Base-by-base conservation (phyloP, 2,113 vertebrate species). In the Bucco capensis region DNA sequence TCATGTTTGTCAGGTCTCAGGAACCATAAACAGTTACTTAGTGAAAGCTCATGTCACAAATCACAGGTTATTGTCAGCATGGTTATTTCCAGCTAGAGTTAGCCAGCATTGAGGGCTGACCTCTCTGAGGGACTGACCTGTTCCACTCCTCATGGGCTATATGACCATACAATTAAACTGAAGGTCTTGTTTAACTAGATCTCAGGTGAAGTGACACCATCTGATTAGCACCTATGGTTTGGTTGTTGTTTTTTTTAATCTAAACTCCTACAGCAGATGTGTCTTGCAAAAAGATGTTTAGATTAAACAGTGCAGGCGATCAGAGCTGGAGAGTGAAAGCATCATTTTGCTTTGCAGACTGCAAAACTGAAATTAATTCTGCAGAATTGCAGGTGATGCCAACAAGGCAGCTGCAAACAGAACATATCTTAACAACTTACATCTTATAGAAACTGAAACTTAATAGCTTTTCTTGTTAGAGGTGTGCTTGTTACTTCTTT, bases 321-420 rank as follows among this genome's bases (percentile, higher is more conserved):
- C 35, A 51, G 21, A 67, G 11, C 12, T 75, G 86, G 42, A 27
- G 25, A 80, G 69, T 77, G 75, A 90, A 93, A 94, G 44, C 73
- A 75, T 5, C 4, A 56, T 8, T 50, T 64, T 88, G 35, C 56
- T 76, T 71, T 86, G 86, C 35, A 83, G 38, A 15, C 60, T 93
- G 80, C 69, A 92, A 90, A 90, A 78, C 40, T 81, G 86, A 90
- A 92, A 93, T 44, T 71, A 54, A 64, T 90, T 94, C 90, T 94
- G 49, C 73, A 94, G 89, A 95, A 90, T 86, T 88, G 71, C 24
- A 57, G 77, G 35, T 83, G 69, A 61, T 60, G 25, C 17, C n/a
- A 79, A 33, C 73, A 65, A 70, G 27, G 47, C 53, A 80, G 60
- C 61, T 94, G 57, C 72, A 86, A 94, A 73, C 24, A 24, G 33